A percentile compares a stretch with the other conserved stretches of the same genome.
These are phyloP conservation scores for Molossus molossus DNA, from an alignment of 2,797 vertebrate genomes.

Conservation along the genomic window DNA sequence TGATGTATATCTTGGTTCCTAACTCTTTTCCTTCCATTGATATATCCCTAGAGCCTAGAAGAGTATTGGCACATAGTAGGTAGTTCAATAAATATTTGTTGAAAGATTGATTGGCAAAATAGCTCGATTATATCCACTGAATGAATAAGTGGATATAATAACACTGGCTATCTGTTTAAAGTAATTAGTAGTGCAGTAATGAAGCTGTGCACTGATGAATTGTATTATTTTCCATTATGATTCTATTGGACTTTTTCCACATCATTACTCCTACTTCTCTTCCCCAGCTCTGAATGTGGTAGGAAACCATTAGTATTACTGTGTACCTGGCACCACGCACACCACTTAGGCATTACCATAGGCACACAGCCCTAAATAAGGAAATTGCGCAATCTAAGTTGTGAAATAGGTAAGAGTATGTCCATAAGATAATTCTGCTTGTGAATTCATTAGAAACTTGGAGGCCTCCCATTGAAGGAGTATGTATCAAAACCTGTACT, in stretches of 20 bases:
- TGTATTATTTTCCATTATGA: neutral
- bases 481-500: neutral
- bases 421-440: conserved; percentile 46
- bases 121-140: neutral
- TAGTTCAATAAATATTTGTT: conserved; percentile 36
- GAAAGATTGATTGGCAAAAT: neutral
- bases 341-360: neutral
- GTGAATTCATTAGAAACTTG: conserved; percentile 17
- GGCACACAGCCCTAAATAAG: neutral
- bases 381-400: neutral
- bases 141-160: neutral
- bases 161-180: neutral
- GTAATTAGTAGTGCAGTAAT: neutral
- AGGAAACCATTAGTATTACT: conserved; percentile 4
- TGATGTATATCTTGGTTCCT: neutral
- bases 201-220: neutral
- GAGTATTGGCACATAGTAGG: neutral
- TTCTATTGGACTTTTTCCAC: conserved; percentile 29
- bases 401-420: neutral
- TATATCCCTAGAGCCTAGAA: neutral
- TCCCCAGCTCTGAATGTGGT: neutral
- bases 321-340: neutral
- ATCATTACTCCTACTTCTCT: neutral
- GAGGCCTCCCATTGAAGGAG: neutral
- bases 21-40: neutral